Evolutionary conservation across 1,140 invertebrate species (phyloP).

Genomic region (Nasonia giraulti): DNA sequence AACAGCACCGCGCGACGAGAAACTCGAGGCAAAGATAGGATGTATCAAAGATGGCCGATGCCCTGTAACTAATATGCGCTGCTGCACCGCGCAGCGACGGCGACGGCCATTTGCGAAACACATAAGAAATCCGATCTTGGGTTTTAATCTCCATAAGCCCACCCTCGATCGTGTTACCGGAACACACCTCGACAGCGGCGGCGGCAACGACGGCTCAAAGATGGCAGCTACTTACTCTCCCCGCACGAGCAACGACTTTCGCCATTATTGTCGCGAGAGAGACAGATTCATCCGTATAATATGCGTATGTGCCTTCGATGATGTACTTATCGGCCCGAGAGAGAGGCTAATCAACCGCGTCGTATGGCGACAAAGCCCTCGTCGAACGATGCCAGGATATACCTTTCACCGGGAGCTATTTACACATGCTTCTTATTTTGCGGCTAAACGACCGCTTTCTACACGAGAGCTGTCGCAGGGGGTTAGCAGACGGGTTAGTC

Average conservation of each 20-base stretch:
- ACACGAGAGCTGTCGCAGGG: no score
- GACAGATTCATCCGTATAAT: not conserved
- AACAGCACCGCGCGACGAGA: constrained; percentile 37
- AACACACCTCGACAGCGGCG: constrained; percentile 54
- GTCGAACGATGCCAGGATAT: no score
- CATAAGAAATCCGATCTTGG: constrained; percentile 69
- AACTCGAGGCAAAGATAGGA: constrained; percentile 56
- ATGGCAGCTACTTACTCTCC: constrained; percentile 59
- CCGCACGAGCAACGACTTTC: not conserved
- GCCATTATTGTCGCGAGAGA: not conserved
- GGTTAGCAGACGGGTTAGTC: no score
- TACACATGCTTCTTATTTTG: not conserved
- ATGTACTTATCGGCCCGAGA: not conserved
- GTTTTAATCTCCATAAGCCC: constrained; percentile 71
- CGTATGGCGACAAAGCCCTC: no score
- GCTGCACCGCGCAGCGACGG: not conserved
- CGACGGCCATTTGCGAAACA: constrained; percentile 69
- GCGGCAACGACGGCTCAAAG: constrained; percentile 57
- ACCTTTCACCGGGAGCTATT: not conserved
- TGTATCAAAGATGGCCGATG: constrained; percentile 68
- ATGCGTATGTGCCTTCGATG: no score
- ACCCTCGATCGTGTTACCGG: constrained; percentile 72
- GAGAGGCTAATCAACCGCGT: not conserved
- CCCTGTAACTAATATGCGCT: constrained; percentile 68
- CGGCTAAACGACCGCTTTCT: not conserved